phyloP scores from a whole-genome alignment of 2,888 invertebrate species.

The Tachina fera region DNA sequence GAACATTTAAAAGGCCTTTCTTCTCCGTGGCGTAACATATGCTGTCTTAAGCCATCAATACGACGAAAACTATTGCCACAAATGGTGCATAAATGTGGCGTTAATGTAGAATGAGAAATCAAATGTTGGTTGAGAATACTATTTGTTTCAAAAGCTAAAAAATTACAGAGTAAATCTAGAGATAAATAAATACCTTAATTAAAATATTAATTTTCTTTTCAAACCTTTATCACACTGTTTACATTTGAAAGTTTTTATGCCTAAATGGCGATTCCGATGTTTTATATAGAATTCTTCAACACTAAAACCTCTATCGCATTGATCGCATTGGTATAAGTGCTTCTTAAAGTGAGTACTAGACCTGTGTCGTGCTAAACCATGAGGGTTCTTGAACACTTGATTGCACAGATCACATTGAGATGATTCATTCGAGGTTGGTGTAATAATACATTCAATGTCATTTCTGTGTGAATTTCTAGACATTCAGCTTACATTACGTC shows the following conservation, averaged over 20 bases:
- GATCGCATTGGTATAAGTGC: conserved; percentile 80
- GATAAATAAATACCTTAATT: not conserved
- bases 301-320: conserved; percentile 71
- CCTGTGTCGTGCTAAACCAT: conserved; percentile 73
- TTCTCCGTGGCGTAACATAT: conserved; percentile 84
- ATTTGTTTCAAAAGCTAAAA: conserved; percentile 36
- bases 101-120: conserved; percentile 84
- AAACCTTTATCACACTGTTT: conserved; percentile 48
- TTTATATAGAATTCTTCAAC: conserved; percentile 23
- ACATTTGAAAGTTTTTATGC: conserved; percentile 43
- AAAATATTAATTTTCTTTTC: not conserved
- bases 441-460: not conserved
- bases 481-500: not conserved
- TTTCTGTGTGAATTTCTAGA: not conserved
- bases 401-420: conserved; percentile 72
- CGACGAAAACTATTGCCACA: conserved; percentile 84
- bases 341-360: conserved; percentile 64
- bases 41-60: conserved; percentile 85
- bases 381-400: conserved; percentile 32
- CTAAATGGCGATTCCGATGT: conserved; percentile 56
- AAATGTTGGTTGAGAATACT: conserved; percentile 84
- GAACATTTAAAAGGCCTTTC: conserved; percentile 84
- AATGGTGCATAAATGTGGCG: conserved; percentile 84
- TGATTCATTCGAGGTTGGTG: not conserved
- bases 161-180: not conserved